Base-by-base conservation (phyloP, 2,797 vertebrate species). In the Pygocentrus nattereri region DNA sequence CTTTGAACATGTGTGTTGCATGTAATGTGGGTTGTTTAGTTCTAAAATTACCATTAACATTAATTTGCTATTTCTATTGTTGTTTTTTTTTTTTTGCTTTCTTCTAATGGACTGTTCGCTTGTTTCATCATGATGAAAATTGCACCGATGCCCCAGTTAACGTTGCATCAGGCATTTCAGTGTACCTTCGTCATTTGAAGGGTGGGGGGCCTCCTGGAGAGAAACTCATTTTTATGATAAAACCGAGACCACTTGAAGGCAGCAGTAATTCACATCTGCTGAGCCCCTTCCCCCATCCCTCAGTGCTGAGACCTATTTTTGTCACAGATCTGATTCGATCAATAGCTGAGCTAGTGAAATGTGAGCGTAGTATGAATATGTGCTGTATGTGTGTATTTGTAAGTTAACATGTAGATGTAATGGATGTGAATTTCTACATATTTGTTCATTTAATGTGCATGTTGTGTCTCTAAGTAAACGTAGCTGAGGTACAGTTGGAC, bases 251-350 rank as follows among this genome's bases (percentile, higher is more conserved):
- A 61, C 58, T 27, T 59, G 58, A 59, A 59, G 59, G 19, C 25
- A 5, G 58, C 58, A 61, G 16, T 38, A 56, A 25, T 15, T 67
- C 31, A 68, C 23, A 25, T 67, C 38, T 27, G 18, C 56, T 68
- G 23, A 18, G 34, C 69, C 21, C 64, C 61, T 3, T 58, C 19
- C n/a, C 56, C 56, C n/a, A 58, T 64, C 30, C 27, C 47, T n/a
- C 44, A 41, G 41, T 68, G 81, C 81, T 80, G 80, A 82, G 73
- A 56, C 82, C 70, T 85, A 59, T 74, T 47, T 41, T 73, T 76
- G 41, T 21, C 15, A 5, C 15, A 4, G 71, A 30, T 61, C 64
- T 27, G 30, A 31, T 65, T 49, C 52, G 62, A 34, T 81, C 54
- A 76, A 68, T 80, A 70, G 41, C 47, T 73, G 25, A 27, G 47